These are phyloP conservation scores for Lagopus leucura DNA, from an alignment of 2,113 vertebrate species.

Conservation along the genomic window DNA sequence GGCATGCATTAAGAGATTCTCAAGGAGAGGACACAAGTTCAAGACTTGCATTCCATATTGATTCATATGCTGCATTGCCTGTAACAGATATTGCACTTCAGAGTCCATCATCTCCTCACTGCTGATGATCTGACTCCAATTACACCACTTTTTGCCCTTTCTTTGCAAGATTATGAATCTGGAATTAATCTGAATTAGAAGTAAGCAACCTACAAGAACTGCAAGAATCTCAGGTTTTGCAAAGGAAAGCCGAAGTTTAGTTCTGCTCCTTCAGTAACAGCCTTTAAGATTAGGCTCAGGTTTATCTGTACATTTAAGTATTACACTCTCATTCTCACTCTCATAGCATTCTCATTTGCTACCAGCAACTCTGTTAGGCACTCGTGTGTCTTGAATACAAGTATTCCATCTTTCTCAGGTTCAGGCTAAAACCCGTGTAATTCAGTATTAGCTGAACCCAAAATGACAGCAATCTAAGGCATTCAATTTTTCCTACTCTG, in stretches of 20 bases:
- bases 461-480: not conserved
- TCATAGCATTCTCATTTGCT: not conserved
- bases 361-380: rapidly evolving
- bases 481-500: not conserved
- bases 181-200: not conserved
- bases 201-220: not conserved
- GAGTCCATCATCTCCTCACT: not conserved
- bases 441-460: not conserved
- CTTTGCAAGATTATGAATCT: not conserved
- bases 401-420: not conserved
- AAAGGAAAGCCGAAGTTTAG: not conserved
- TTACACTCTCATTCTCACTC: not conserved
- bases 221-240: not conserved
- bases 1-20: not conserved
- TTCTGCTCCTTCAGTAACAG: rapidly evolving
- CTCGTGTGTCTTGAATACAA: not conserved
- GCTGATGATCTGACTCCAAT: not conserved
- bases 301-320: not conserved
- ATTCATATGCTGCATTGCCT: not conserved
- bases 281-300: not conserved
- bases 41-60: slow-evolving; percentile 15
- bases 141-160: not conserved
- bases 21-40: not conserved
- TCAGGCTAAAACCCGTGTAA: not conserved
- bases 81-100: not conserved